Evolutionary conservation across 2,797 vertebrate species (phyloP), one percentile per base, ranked within the genome.

Genomic region (Threskiornis aethiopicus): DNA sequence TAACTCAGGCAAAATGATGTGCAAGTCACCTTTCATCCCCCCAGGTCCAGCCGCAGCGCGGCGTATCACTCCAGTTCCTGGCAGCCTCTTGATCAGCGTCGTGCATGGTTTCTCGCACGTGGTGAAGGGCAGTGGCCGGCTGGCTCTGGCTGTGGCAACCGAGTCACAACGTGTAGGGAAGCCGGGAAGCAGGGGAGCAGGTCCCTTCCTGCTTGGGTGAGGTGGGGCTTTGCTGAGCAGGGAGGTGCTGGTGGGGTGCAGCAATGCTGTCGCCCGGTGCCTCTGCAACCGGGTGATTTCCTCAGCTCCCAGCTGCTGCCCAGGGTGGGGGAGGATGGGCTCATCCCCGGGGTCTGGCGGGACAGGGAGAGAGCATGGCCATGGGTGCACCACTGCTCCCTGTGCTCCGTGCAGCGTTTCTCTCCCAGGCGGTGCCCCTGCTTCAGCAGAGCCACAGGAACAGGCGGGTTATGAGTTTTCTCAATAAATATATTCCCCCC

Each of bases 11-110:
- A 24, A 35, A 58, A 37, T 26, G 51, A 62, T 0, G 8, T 13
- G 22, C 44, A 5, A 21, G 71, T 19, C 62, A 21, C 46, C 62
- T 82, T 55, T 12, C 57, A 24, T 20, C 66, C 57, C 47, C 58
- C 8, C 35, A 13, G 28, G 3, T n/a, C 41, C 28, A 35, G 39
- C 71, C 1, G 0, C 59, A 28, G 58, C 11, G 31, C 5, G 20
- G 13, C 2, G 6, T 35, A n/a, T 37, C 41, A 0, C 72, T 21
- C n/a, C 4, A 2, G n/a, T 52, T 47, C 25, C 39, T 3, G 3
- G 31, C 61, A 49, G 35, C 25, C 55, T 21, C 41, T 33, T 2
- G 3, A 4, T 18, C 1, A 2, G 17, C 7, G 4, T 21, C 15
- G 1, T 19, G 5, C 11, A 8, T 33, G n/a, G 26, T 16, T n/a